phyloP scores from a whole-genome alignment of 2,113 vertebrate species.

The Anoura caudifer region DNA sequence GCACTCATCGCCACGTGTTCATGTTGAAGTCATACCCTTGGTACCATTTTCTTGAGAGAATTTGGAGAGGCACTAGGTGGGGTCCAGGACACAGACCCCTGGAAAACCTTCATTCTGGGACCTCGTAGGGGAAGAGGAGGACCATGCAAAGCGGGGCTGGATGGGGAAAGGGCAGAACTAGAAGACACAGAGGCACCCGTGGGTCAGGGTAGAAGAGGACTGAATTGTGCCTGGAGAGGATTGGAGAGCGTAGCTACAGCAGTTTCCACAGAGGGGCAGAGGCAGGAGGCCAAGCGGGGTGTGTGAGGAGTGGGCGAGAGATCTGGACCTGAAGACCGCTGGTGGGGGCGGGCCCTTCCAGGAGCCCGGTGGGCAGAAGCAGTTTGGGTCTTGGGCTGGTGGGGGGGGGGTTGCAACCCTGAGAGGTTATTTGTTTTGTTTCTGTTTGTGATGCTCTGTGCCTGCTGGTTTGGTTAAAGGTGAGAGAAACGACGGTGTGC shows the following conservation, averaged over 20 bases:
- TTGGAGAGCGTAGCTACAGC: neutral
- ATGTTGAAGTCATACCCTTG: neutral
- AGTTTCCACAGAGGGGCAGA: neutral
- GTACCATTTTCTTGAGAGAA: neutral
- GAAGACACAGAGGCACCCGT: neutral
- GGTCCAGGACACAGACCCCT: neutral
- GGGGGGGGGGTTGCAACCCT: neutral
- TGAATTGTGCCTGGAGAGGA: neutral
- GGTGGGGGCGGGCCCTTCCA: neutral
- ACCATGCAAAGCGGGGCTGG: neutral
- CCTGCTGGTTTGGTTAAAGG: neutral
- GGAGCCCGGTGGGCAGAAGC: neutral
- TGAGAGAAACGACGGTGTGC: neutral
- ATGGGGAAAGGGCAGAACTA: neutral
- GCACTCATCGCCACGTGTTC: neutral
- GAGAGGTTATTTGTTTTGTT: neutral
- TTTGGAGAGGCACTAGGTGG: neutral
- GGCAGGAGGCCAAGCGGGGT: neutral
- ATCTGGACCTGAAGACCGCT: neutral
- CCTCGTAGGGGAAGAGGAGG: neutral
- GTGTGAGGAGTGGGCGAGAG: neutral
- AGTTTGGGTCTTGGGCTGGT: rapidly evolving
- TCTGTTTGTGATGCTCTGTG: neutral
- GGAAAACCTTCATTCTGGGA: neutral
- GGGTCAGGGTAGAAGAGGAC: neutral